Evolutionary conservation across 2,113 vertebrate species (phyloP).

Genomic region (Argyrosomus japonicus): DNA sequence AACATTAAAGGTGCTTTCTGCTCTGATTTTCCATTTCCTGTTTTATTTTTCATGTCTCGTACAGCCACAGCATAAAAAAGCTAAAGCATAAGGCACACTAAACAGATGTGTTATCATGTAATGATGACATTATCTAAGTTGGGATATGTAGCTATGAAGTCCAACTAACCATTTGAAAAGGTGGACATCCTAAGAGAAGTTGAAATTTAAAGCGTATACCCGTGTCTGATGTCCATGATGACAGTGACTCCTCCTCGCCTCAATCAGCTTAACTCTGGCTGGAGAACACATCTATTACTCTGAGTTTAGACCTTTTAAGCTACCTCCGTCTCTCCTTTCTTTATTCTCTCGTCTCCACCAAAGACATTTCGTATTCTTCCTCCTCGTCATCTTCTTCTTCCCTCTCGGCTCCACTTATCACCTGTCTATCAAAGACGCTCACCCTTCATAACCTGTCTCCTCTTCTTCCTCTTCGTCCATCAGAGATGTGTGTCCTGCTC

Average conservation of each 20-base stretch:
- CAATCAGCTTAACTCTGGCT: conserved; percentile 9
- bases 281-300: conserved; percentile 14
- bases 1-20: conserved; percentile 8
- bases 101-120: conserved; percentile 17
- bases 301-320: background rate
- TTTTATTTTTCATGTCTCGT: background rate
- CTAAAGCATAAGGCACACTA: conserved; percentile 58
- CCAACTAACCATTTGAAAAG: background rate
- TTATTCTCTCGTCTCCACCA: background rate
- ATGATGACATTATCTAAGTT: background rate
- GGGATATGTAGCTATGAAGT: background rate
- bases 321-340: background rate
- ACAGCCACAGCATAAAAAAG: conserved; percentile 12
- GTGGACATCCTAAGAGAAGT: background rate
- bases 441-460: conserved; percentile 21
- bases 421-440: conserved; percentile 16
- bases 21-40: background rate
- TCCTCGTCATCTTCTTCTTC: conserved; percentile 3
- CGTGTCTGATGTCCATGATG: conserved; percentile 12
- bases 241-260: conserved; percentile 41
- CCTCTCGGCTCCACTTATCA: background rate
- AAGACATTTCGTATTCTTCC: background rate
- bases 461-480: conserved; percentile 53
- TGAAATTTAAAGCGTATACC: background rate
- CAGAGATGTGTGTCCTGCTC: conserved; percentile 99